Evolutionary conservation across 2,113 vertebrate species (phyloP), one percentile per base, ranked within the genome.

Genomic region (Lucifuga dentata): DNA sequence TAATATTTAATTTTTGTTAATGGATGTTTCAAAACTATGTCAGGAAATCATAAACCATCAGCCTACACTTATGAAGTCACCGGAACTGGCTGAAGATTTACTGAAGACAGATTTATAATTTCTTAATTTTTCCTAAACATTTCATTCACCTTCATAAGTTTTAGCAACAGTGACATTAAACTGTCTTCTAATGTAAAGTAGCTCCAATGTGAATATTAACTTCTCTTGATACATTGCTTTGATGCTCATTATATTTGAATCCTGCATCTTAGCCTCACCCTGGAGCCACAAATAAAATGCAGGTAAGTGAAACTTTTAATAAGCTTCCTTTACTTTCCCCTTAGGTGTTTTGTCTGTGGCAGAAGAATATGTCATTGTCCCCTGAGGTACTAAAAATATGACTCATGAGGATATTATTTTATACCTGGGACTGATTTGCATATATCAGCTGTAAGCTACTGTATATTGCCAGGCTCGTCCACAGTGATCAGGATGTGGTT

Each of bases 281-380:
- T 76, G 33, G 69, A 92, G 91, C 86, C 78, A 89, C 75, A 89
- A 88, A 92, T 91, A 91, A 89, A 90, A 90, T 69, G 82, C 89
- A 92, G n/a, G 92, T 92, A 88, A 89, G 80, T 55, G 86, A 88
- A 91, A 91, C 88, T 90, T 91, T 91, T 91, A 91, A 93, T 92
- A 90, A 90, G 85, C 80, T 83, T 61, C 68, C 80, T 78, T 79
- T 36, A 56, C 76, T 70, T 77, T 56, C 76, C 75, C 86, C 74
- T 74, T 55, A 65, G 84, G 86, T 84, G 81, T 85, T 29, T 84
- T 92, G 80, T 84, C 76, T 75, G 35, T 80, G 82, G 86, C 69
- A 85, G 73, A 69, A 74, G 73, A 65, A 88, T 86, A 88, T 87
- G 63, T 79, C 85, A 81, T 49, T 76, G 86, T 88, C 76, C 76